Conservation (phyloP, 2,113 vertebrate genomes). For the Bagarius yarrelli region DNA sequence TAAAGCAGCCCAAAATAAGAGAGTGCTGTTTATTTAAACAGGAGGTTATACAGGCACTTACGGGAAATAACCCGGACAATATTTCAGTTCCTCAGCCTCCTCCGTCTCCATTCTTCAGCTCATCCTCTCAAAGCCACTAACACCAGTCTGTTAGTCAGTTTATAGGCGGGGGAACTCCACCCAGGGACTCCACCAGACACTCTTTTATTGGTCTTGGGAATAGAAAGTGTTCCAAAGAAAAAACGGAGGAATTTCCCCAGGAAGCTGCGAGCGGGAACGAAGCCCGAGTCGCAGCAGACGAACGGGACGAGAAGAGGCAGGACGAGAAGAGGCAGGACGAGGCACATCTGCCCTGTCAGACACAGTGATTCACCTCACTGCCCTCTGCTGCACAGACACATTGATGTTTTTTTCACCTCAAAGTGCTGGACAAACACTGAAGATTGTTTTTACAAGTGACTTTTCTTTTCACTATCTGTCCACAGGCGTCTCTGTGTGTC, state of each 20-base stretch:
- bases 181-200: constrained; percentile 17
- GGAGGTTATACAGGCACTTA: constrained; percentile 5
- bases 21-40: constrained; percentile 15
- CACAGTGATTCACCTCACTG: constrained; percentile 17
- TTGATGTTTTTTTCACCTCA: constrained; percentile 18
- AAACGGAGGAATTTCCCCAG: constrained; percentile 46
- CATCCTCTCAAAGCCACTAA: constrained; percentile 30
- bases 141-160: constrained; percentile 29
- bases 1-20: not conserved
- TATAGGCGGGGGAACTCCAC: constrained; percentile 37
- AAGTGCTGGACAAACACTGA: not conserved
- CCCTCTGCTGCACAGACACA: constrained; percentile 4
- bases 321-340: not conserved
- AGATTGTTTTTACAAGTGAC: not conserved
- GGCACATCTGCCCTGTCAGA: not conserved
- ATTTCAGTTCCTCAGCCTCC: constrained; percentile 23
- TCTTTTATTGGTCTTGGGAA: constrained; percentile 32
- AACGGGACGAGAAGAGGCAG: not conserved
- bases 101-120: constrained; percentile 1
- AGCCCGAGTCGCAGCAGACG: constrained; percentile 1
- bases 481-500: not conserved
- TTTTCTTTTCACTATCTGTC: constrained; percentile 10
- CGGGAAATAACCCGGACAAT: not conserved
- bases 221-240: not conserved
- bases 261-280: constrained; percentile 2